phyloP scores from a whole-genome alignment of 2,888 invertebrate genomes.

The Lasius platythorax region DNA sequence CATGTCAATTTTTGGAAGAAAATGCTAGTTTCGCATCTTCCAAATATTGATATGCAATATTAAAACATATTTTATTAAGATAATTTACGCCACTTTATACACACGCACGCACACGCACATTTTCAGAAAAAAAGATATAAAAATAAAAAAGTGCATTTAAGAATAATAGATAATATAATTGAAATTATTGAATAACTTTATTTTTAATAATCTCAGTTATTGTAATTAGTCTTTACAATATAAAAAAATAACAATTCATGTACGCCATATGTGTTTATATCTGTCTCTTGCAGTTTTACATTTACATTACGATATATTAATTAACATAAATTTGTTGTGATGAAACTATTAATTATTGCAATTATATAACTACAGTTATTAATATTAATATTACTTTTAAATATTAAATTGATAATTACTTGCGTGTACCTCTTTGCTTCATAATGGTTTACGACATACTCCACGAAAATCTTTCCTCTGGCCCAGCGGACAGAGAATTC shows the following conservation, averaged over 20 bases:
- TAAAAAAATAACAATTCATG: background rate
- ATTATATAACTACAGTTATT: background rate
- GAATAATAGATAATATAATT: background rate
- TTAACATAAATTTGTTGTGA: background rate
- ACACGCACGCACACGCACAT: too few relatives aligned
- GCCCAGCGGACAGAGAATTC: background rate
- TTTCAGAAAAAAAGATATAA: too few relatives aligned
- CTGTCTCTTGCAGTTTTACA: background rate
- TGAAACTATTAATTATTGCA: background rate
- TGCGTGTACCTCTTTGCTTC: background rate
- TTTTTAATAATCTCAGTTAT: background rate
- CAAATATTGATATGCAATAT: too few relatives aligned
- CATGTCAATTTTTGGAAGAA: too few relatives aligned
- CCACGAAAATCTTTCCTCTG: background rate
- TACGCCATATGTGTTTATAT: background rate
- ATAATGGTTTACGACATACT: background rate
- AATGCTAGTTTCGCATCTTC: too few relatives aligned
- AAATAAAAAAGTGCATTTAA: background rate
- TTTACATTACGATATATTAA: background rate
- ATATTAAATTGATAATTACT: constrained; percentile 23
- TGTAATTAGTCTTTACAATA: background rate
- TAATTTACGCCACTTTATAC: too few relatives aligned
- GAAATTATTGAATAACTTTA: background rate
- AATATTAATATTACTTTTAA: background rate
- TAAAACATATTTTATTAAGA: too few relatives aligned